Conservation (phyloP, 2,888 invertebrate genomes). For the Hoplodrina blanda region DNA sequence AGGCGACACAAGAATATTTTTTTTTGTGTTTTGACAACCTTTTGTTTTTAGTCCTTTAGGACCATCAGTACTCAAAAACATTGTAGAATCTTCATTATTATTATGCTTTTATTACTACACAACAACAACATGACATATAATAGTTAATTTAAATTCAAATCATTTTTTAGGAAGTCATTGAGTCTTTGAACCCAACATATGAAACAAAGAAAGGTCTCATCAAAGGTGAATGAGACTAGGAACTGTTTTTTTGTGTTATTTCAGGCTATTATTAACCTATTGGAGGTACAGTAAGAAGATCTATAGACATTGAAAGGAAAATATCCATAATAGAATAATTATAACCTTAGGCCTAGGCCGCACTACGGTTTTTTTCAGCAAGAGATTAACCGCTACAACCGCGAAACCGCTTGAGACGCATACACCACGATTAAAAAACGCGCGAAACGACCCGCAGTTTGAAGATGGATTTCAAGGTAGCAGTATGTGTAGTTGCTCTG, state of each 20-base stretch:
- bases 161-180: constrained; percentile 2
- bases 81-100: not conserved
- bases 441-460: too few relatives aligned
- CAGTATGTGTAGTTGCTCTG: too few relatives aligned
- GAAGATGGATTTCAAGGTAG: too few relatives aligned
- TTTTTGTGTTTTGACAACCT: constrained; percentile 3
- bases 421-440: too few relatives aligned
- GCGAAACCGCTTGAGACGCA: too few relatives aligned
- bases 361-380: too few relatives aligned
- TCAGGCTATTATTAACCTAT: not conserved
- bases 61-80: not conserved
- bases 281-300: not conserved
- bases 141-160: constrained; percentile 6
- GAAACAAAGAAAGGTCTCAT: constrained; percentile 5
- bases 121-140: not conserved
- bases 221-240: not conserved
- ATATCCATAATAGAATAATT: not conserved
- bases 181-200: constrained; percentile 5
- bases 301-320: too few relatives aligned
- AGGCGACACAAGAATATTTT: not conserved
- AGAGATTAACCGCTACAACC: too few relatives aligned
- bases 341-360: too few relatives aligned
- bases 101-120: not conserved
- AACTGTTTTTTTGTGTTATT: not conserved
- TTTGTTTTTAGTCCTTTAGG: constrained; percentile 5